These are phyloP conservation scores for Oreonectes daqikongensis DNA, from an alignment of 2,797 vertebrate genomes.

Conservation along the genomic window DNA sequence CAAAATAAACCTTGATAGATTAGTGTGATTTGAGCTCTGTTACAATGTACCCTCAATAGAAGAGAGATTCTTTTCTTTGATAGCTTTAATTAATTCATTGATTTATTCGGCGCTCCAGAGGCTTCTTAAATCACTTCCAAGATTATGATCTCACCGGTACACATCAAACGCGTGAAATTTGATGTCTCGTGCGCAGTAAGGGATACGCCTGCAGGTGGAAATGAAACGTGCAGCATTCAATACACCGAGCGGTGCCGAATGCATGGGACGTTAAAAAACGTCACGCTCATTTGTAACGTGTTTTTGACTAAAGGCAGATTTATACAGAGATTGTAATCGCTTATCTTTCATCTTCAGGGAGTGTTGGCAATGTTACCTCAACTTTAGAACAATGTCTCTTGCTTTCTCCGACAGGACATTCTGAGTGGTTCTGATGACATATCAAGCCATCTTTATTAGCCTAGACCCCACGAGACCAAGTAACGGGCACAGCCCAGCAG, in stretches of 20 bases:
- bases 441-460: conserved; percentile 57
- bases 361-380: conserved; percentile 37
- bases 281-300: conserved; percentile 35
- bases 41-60: conserved; percentile 21
- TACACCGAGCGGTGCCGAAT: conserved; percentile 28
- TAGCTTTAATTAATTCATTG: conserved; percentile 51
- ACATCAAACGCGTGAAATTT: conserved; percentile 48
- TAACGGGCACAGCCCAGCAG: conserved; percentile 42
- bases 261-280: conserved; percentile 20
- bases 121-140: conserved; percentile 40
- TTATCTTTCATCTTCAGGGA: conserved; percentile 44
- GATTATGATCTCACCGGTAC: conserved; percentile 51
- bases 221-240: conserved; percentile 40
- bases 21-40: conserved; percentile 35
- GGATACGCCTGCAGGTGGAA: conserved; percentile 46
- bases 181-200: conserved; percentile 16
- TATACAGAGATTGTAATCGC: conserved; percentile 14
- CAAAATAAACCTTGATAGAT: conserved; percentile 45
- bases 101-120: conserved; percentile 47
- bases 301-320: conserved; percentile 1
- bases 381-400: conserved; percentile 21
- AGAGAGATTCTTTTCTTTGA: conserved; percentile 45
- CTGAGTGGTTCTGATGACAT: conserved; percentile 41
- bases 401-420: conserved; percentile 29
- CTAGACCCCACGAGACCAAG: conserved; percentile 33